Percentiles rank a stretch among this genome's conserved stretches.
phyloP scores from a whole-genome alignment of 2,888 invertebrate species.

The Tanypteryx hageni region DNA sequence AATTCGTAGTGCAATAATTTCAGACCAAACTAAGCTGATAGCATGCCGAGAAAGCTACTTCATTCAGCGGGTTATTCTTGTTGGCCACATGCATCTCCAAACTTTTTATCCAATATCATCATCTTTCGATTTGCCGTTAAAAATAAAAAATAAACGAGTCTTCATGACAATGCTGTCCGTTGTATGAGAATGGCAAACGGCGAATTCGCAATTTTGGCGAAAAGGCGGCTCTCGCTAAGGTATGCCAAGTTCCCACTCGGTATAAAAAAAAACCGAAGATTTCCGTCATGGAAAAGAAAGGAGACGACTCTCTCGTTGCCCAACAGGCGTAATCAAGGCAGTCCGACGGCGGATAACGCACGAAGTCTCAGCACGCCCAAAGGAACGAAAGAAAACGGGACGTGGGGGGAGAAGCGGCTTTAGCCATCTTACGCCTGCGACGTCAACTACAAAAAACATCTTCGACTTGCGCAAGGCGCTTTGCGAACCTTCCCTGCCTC shows the following conservation, averaged over 20 bases:
- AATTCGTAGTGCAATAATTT: too few species aligned
- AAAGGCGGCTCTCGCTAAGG: not conserved
- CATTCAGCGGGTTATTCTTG: too few species aligned
- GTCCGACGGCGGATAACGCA: constrained; percentile 38
- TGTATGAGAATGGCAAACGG: not conserved
- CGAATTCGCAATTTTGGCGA: not conserved
- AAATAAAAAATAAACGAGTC: too few species aligned
- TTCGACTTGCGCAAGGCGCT: constrained; percentile 38
- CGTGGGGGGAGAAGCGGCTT: not conserved
- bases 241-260: constrained; percentile 5
- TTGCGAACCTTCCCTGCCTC: not conserved
- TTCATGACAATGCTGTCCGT: not conserved
- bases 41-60: too few species aligned
- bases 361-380: not conserved
- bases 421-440: not conserved
- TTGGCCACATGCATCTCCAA: too few species aligned
- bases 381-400: not conserved
- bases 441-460: not conserved
- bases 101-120: too few species aligned
- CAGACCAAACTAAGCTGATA: too few species aligned
- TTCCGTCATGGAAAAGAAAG: constrained; percentile 26
- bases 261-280: not conserved
- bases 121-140: too few species aligned
- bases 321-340: constrained; percentile 35
- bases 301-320: constrained; percentile 41